Evolutionary conservation across 2,888 invertebrate genomes (phyloP), one percentile per base, ranked within the genome.

Genomic region (Andrena trimmerana): DNA sequence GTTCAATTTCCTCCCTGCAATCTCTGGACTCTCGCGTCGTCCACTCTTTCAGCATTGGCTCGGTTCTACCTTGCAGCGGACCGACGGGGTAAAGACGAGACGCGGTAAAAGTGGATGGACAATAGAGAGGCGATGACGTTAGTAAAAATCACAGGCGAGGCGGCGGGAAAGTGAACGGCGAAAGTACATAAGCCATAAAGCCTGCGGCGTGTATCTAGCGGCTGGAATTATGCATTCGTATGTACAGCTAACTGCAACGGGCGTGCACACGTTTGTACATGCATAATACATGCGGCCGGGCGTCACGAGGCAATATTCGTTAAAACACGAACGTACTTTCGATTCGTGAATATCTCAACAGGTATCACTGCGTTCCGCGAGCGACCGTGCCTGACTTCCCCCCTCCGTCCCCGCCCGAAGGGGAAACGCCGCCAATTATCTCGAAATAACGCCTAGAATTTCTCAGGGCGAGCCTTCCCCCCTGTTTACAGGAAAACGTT

Each of bases 171-270:
- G 86, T 83, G 79, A 85, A 85, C 67, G 85, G 83, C 79, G 85
- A 86, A 87, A 87, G 86, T 86, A 76, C 69, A 81, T 72, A 84
- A 84, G 78, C 70, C 68, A 74, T 84, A 78, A 87, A 79, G 42
- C 83, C 78, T 73, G 76, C 76, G 77, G 78, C 73, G 70, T 24
- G 10, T 54, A 74, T 77, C 65, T 54, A 52, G 48, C 20, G 31
- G 31, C 63, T 57, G 63, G 69, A 81, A 79, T 87, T 65, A 78
- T 74, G 78, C 78, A 73, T 73, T 74, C 69, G 52, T 66, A 60
- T 36, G 50, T 50, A 27, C 20, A 24, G 78, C 29, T 87, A 79
- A 85, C 77, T 65, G 59, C 42, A 59, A 42, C 24, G 59, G 62
- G 65, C 57, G 27, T 52, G 60, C 59, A 16, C 52, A n/a, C 20